Evolutionary conservation across 2,888 invertebrate genomes (phyloP).

Genomic region (Eupithecia subumbrata): DNA sequence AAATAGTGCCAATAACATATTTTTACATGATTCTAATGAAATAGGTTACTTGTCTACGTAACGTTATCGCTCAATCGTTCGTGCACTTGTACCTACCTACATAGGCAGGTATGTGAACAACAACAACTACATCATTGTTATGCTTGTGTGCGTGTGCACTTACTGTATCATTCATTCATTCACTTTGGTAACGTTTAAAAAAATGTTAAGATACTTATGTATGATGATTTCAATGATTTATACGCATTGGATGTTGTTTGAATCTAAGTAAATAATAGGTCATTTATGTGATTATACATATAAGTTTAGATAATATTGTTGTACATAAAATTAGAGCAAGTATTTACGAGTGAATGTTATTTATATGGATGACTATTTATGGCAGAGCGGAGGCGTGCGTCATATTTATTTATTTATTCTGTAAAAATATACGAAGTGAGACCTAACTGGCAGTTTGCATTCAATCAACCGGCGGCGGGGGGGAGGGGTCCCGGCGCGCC

Average conservation of each 20-base stretch:
- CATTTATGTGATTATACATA: neutral
- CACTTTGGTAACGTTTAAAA: no score
- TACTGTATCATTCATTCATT: no score
- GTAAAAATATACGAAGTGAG: constrained; percentile 52
- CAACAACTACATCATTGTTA: no score
- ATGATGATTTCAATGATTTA: no score
- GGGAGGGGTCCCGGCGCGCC: no score
- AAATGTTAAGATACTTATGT: no score
- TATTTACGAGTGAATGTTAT: neutral
- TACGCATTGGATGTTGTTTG: neutral
- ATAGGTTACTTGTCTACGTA: neutral
- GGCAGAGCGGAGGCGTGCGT: constrained; percentile 47
- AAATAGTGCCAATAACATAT: constrained; percentile 47
- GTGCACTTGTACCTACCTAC: no score
- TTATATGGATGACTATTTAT: constrained; percentile 12
- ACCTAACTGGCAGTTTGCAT: constrained; percentile 26
- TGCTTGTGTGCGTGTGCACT: no score
- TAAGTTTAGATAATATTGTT: neutral
- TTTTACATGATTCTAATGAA: neutral
- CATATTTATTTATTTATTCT: constrained; percentile 66
- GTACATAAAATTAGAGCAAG: neutral
- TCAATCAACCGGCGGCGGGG: no score
- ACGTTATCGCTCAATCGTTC: neutral
- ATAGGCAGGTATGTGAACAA: no score
- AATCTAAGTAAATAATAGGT: neutral